Evolutionary conservation across 2,797 vertebrate species (phyloP).

Genomic region (Bufotes viridis): DNA sequence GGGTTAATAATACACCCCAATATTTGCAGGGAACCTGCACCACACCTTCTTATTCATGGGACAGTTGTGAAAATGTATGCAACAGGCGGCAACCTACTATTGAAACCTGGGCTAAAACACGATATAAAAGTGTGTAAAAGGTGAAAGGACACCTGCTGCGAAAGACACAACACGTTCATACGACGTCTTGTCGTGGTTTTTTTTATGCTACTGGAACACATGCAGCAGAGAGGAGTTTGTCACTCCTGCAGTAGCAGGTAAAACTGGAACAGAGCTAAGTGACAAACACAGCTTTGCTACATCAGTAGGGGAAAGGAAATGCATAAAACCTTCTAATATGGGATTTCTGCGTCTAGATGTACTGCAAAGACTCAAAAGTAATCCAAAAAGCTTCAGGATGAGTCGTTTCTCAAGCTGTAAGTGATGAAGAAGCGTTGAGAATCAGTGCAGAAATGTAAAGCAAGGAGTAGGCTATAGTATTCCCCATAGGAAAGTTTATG

Average conservation of each 20-base stretch:
- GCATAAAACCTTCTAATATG: slow-evolving; percentile 21
- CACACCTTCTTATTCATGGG: slow-evolving; percentile 35
- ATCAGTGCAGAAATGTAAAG: slow-evolving; percentile 4
- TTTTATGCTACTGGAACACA: background rate
- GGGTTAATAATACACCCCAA: background rate
- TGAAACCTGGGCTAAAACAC: slow-evolving; percentile 7
- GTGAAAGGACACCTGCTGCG: slow-evolving; percentile 25
- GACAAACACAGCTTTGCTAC: background rate
- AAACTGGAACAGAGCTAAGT: background rate
- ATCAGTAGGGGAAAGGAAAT: background rate
- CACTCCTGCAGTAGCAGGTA: background rate
- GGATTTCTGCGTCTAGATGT: slow-evolving; percentile 13
- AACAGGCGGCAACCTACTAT: slow-evolving; percentile 37
- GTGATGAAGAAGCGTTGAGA: background rate
- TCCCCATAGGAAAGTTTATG: slow-evolving; percentile 26
- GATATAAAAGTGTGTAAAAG: background rate
- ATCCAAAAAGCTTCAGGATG: slow-evolving; percentile 24
- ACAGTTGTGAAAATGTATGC: slow-evolving; percentile 28
- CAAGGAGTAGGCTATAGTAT: background rate
- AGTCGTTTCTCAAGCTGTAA: slow-evolving; percentile 18
- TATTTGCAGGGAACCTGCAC: slow-evolving; percentile 18
- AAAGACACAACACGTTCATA: background rate
- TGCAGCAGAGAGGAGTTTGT: background rate
- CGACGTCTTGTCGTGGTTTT: background rate
- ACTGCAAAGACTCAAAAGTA: background rate